Evolutionary conservation across 2,113 vertebrate genomes (phyloP).

Genomic region (Ahaetulla prasina): DNA sequence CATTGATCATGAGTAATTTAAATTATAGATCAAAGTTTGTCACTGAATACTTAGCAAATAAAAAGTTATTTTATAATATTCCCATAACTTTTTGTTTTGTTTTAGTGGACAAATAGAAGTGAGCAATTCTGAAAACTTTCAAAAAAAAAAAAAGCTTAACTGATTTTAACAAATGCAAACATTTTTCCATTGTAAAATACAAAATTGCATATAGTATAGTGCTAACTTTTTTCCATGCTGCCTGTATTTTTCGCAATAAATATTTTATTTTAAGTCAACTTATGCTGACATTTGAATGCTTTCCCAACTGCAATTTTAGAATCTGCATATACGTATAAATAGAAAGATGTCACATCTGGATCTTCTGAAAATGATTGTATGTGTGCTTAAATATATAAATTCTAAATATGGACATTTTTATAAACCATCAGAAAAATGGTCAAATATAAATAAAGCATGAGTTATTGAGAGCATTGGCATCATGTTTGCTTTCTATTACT

Average conservation of each 20-base stretch:
- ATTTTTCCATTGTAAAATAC: not conserved
- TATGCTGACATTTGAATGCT: not conserved
- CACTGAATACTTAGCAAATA: not conserved
- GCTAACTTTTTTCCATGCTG: not conserved
- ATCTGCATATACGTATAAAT: not conserved
- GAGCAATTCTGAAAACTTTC: not conserved
- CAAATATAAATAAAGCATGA: not conserved
- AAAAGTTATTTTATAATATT: not conserved
- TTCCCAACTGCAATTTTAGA: not conserved
- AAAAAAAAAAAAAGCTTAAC: not conserved
- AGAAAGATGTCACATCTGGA: not conserved
- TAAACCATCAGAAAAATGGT: not conserved
- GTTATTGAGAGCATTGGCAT: not conserved
- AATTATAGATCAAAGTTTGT: not conserved
- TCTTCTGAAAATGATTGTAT: not conserved
- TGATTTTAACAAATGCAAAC: not conserved
- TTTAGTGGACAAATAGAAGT: not conserved
- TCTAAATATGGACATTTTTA: not conserved
- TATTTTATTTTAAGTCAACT: not conserved
- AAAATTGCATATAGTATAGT: not conserved
- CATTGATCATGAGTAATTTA: not conserved
- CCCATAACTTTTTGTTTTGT: not conserved
- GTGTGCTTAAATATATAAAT: not conserved
- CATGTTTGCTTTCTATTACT: not conserved
- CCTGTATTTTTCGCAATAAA: not conserved